phyloP scores from a whole-genome alignment of 2,113 vertebrate species.

The Cairina moschata region DNA sequence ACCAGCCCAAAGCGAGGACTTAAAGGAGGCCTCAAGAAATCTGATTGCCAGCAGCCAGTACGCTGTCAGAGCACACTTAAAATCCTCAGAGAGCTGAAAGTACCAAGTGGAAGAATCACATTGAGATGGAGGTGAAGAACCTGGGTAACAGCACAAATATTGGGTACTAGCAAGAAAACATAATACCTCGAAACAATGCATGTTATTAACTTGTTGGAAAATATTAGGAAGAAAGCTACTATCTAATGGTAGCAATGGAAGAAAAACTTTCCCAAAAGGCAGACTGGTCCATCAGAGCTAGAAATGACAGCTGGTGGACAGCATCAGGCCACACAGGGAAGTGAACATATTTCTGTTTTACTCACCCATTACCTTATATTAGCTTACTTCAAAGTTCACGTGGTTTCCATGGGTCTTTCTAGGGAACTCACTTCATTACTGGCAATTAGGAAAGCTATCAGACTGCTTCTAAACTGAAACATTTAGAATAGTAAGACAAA shows the following conservation, averaged over 20 bases:
- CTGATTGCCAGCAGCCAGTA: not conserved
- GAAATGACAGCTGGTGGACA: not conserved
- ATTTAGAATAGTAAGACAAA: not conserved
- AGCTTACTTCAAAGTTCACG: not conserved
- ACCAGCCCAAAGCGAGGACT: not conserved
- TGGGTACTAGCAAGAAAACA: not conserved
- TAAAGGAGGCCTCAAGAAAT: not conserved
- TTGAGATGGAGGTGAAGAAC: not conserved
- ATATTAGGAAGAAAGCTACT: not conserved
- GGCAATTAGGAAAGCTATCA: not conserved
- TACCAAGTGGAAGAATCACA: not conserved
- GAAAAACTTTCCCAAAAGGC: not conserved
- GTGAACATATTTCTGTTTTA: not conserved
- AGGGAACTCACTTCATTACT: not conserved
- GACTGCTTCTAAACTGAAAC: not conserved
- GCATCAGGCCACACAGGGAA: not conserved
- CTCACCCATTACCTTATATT: not conserved
- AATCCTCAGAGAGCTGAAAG: not conserved
- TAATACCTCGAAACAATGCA: accelerated
- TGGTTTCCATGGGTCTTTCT: not conserved
- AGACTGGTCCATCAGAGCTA: not conserved
- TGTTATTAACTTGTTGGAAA: not conserved
- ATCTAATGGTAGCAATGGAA: not conserved
- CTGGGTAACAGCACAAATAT: not conserved
- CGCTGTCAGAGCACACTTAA: not conserved